These are phyloP conservation scores for Laupala kohalensis DNA, from an alignment of 1,140 invertebrate genomes.

Conservation along the genomic window DNA sequence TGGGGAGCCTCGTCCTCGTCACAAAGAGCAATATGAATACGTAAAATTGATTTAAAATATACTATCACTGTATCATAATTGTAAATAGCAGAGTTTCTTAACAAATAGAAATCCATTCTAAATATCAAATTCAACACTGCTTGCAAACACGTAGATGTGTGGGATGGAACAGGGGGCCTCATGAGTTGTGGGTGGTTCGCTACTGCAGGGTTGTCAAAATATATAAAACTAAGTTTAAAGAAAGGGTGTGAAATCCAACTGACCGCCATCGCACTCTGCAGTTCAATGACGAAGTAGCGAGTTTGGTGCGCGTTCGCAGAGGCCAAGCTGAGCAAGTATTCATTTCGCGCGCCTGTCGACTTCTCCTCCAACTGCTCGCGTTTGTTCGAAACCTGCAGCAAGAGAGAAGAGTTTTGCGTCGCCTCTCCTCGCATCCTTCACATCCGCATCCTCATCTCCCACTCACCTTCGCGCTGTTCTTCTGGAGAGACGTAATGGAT, in stretches of 20 bases:
- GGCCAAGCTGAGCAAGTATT: conserved; percentile 80
- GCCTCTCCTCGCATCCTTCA: no score
- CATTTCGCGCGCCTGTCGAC: conserved; percentile 85
- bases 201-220: no score
- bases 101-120: no score
- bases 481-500: conserved; percentile 87
- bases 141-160: no score
- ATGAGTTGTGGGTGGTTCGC: no score
- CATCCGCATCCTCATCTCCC: no score
- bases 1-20: no score
- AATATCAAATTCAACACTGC: no score
- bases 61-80: not conserved
- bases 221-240: no score
- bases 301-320: conserved; percentile 92
- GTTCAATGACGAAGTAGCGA: conserved; percentile 81
- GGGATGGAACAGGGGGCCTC: no score
- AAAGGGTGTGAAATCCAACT: conserved; percentile 20
- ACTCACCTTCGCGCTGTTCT: conserved; percentile 86
- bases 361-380: conserved; percentile 85
- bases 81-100: no score
- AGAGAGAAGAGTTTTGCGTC: not conserved
- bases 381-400: conserved; percentile 61
- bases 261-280: conserved; percentile 74
- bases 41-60: not conserved
- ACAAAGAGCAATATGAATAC: no score